Percentiles rank a stretch among this genome's conserved stretches.
Conservation (phyloP, 1,140 invertebrate genomes). For the Drosophila murphyi region DNA sequence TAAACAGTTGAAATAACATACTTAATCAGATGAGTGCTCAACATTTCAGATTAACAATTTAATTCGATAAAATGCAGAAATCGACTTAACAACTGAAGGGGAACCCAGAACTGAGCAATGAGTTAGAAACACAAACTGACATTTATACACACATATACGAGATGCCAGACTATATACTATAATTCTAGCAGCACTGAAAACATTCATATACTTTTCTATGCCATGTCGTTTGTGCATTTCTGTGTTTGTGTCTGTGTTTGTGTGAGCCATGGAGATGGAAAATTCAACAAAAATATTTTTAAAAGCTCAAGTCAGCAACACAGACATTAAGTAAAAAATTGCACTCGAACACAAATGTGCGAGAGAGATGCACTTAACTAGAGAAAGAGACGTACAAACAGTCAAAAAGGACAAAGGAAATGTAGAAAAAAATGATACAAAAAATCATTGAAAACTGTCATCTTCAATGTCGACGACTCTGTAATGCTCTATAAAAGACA, state of each 20-base stretch:
- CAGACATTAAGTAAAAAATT: constrained; percentile 50
- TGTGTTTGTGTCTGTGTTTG: constrained; percentile 35
- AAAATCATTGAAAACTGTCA: constrained; percentile 9
- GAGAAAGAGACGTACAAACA: constrained; percentile 16
- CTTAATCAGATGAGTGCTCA: background rate
- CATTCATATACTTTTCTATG: constrained; percentile 4
- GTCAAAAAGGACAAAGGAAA: constrained; percentile 37
- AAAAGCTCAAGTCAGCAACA: constrained; percentile 66
- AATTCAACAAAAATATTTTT: constrained; percentile 68
- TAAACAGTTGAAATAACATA: constrained; percentile 13
- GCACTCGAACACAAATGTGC: constrained; percentile 31
- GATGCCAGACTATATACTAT: background rate
- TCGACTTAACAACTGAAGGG: background rate
- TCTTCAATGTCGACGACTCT: background rate
- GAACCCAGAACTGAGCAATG: background rate
- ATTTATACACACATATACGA: constrained; percentile 8
- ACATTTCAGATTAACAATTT: constrained; percentile 8
- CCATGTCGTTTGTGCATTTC: background rate
- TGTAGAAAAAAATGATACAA: constrained; percentile 21
- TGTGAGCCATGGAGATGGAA: constrained; percentile 33
- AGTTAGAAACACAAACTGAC: background rate
- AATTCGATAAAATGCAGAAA: constrained; percentile 1
- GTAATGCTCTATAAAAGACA: constrained; percentile 5
- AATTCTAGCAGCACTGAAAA: constrained; percentile 16
- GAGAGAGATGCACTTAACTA: constrained; percentile 22